A percentile compares a stretch with the other conserved stretches of the same genome.
phyloP scores from a whole-genome alignment of 1,140 invertebrate species.

The Aphaenogaster floridana region DNA sequence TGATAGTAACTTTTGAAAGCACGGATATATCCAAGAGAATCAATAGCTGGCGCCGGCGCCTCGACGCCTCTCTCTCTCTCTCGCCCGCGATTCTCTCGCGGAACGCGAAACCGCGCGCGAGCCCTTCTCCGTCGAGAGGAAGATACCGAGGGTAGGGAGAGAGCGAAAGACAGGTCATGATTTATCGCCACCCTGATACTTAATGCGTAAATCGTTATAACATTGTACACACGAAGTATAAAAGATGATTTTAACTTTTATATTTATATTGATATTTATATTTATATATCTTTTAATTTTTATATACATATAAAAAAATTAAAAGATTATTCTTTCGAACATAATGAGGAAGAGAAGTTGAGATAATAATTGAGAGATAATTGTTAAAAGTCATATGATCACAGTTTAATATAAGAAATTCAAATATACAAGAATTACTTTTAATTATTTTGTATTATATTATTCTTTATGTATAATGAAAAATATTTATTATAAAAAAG shows the following conservation, averaged over 20 bases:
- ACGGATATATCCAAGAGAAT: slow-evolving; percentile 76
- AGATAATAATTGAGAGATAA: too few relatives aligned
- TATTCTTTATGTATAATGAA: neutral
- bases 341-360: neutral
- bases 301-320: neutral
- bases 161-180: neutral
- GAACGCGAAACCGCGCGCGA: slow-evolving; percentile 37
- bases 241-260: too few relatives aligned
- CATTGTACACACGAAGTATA: neutral
- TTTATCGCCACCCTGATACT: slow-evolving; percentile 1
- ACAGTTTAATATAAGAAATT: neutral
- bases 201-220: neutral
- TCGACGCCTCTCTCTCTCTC: slow-evolving; percentile 64
- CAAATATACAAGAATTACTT: neutral
- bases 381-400: neutral
- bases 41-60: slow-evolving; percentile 84
- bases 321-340: neutral
- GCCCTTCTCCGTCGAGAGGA: slow-evolving; percentile 16
- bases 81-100: neutral
- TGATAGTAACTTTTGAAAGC: slow-evolving; percentile 81
- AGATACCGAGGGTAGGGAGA: neutral
- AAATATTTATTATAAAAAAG: slow-evolving; percentile 34
- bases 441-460: neutral
- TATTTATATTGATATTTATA: too few relatives aligned
- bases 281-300: too few relatives aligned